These are phyloP conservation scores for Bovichtus diacanthus DNA, from an alignment of 2,797 vertebrate genomes.

Conservation along the genomic window DNA sequence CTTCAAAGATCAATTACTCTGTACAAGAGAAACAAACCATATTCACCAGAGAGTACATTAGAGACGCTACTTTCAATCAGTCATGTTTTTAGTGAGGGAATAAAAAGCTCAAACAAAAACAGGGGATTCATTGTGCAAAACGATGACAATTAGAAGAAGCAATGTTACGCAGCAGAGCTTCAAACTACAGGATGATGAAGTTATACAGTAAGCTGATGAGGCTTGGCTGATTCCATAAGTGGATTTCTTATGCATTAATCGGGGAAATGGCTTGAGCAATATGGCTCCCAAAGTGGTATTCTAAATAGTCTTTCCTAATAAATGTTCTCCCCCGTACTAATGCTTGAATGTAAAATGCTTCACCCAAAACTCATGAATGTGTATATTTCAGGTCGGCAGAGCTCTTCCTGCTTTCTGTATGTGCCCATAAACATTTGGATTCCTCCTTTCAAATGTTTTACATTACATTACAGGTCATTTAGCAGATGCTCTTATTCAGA, in stretches of 20 bases:
- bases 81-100: slow-evolving; percentile 55
- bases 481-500: no score
- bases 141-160: slow-evolving; percentile 20
- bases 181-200: slow-evolving; percentile 1
- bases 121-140: slow-evolving; percentile 28
- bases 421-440: background rate
- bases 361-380: slow-evolving; percentile 16
- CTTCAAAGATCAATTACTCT: slow-evolving; percentile 53
- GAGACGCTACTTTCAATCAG: slow-evolving; percentile 29
- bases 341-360: slow-evolving; percentile 1
- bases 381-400: slow-evolving; percentile 8
- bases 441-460: slow-evolving; percentile 42
- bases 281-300: no score
- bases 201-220: slow-evolving; percentile 3
- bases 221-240: background rate
- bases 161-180: background rate
- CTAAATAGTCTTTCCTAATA: slow-evolving; percentile 15
- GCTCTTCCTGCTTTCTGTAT: background rate
- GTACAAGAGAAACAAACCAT: slow-evolving; percentile 42
- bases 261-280: no score
- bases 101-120: slow-evolving; percentile 53
- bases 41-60: slow-evolving; percentile 51
- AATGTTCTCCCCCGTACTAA: background rate
- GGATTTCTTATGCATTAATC: slow-evolving; percentile 4
- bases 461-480: no score